These are phyloP conservation scores for Tragelaphus imberbis DNA, from an alignment of 2,113 vertebrate species.

Conservation along the genomic window DNA sequence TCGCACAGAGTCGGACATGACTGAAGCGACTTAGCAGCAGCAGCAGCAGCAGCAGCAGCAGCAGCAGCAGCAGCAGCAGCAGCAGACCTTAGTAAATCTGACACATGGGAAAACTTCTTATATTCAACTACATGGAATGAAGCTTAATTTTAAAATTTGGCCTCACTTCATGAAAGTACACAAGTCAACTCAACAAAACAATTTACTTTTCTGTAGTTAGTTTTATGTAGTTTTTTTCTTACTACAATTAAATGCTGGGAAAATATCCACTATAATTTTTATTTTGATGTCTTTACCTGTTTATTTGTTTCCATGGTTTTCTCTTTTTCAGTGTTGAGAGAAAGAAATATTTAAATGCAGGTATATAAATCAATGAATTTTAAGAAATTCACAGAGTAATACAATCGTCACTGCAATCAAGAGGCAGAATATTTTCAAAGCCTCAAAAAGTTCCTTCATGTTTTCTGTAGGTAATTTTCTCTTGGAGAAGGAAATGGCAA, in stretches of 20 bases:
- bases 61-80: no score
- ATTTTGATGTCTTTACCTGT: neutral
- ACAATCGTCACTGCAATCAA: neutral
- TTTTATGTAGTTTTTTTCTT: neutral
- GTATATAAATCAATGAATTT: neutral
- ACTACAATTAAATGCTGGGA: neutral
- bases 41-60: no score
- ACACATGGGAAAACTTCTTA: neutral
- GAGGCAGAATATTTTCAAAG: neutral
- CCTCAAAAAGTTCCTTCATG: neutral
- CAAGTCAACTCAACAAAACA: neutral
- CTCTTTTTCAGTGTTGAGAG: neutral
- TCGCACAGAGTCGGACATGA: fast-evolving
- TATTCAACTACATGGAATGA: neutral
- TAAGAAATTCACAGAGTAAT: neutral
- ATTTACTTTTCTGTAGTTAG: neutral
- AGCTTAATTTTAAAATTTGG: neutral
- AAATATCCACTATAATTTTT: neutral
- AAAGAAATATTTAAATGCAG: neutral
- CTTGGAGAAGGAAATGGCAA: neutral
- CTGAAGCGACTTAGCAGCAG: no score
- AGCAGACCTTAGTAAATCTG: neutral
- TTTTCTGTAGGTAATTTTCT: neutral
- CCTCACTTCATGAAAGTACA: neutral
- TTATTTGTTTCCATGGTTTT: neutral